Evolutionary conservation across 2,888 invertebrate species (phyloP), one percentile per base, ranked within the genome.

Genomic region (Brachypterus glaber): DNA sequence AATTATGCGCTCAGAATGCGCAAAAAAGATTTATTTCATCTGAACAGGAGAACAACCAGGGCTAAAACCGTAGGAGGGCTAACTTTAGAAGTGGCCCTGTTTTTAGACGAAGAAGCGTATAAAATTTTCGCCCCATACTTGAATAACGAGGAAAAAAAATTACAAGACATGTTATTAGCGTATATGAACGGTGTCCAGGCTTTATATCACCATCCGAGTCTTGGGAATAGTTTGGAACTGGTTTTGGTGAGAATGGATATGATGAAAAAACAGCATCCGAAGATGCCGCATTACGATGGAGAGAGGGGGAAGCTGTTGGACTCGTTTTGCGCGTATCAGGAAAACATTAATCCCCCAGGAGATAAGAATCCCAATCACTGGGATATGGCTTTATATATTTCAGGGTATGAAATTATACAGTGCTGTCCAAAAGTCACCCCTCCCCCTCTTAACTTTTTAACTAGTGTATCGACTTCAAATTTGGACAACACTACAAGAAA

Each of bases 171-270:
- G 79, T 63, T 85, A n/a, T 59, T 86, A 38, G 84, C 83, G 8
- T 85, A 84, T 52, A 71, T 84, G 49, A 85, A 85, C 59, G 82
- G 79, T 49, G 79, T 79, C 1, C 85, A 86, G 67, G 84, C 84
- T 0, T 55, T 84, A n/a, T 85, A 82, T 55, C 80, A 83, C 58
- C 84, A 84, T 59, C 74, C 79, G 1, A 82, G 82, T 17, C 64
- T 84, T 33, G 82, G 81, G 2, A 69, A 69, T 1, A 65, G 67
- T 30, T 69, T 85, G 24, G 79, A 83, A 46, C 62, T 86, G 35
- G 77, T 77, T 0, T 63, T 85, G 26, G 82, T 83, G 16, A 70
- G 80, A 14, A 54, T 86, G 48, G 83, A 85, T 49, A 64, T 86
- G 33, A 75, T 84, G 64, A 73, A 76, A 42, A 63, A 60, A 1